These are phyloP conservation scores for Amyelois transitella DNA, from an alignment of 1,140 invertebrate genomes.

Conservation along the genomic window DNA sequence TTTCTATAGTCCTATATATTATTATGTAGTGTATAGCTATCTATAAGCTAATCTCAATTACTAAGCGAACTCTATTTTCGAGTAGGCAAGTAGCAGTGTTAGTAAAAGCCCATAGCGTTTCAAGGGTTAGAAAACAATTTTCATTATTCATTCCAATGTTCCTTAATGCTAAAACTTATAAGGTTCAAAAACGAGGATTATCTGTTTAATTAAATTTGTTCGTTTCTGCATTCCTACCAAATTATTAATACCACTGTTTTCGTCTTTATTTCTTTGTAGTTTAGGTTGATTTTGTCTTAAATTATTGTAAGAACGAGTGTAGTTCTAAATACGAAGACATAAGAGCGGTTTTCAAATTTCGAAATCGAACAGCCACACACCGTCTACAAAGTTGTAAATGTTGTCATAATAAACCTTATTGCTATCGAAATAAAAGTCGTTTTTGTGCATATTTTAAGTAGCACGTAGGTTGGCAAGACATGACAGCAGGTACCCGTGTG, in stretches of 20 bases:
- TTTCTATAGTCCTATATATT: no score
- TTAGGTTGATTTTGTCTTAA: background rate
- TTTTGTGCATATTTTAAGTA: conserved; percentile 7
- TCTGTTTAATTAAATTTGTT: background rate
- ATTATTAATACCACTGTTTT: conserved; percentile 7
- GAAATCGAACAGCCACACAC: background rate
- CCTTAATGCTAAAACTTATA: background rate
- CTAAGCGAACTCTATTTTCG: background rate
- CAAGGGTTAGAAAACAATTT: conserved; percentile 8
- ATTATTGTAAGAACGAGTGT: background rate
- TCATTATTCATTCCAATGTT: background rate
- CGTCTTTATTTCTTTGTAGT: background rate
- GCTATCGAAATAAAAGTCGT: conserved; percentile 9
- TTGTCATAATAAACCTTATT: conserved; percentile 4
- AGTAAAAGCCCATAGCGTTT: conserved; percentile 10
- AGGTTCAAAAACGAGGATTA: background rate
- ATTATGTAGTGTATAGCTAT: no score
- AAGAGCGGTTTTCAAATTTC: background rate
- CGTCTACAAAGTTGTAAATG: background rate
- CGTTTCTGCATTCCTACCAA: conserved; percentile 10
- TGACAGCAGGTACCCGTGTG: conserved; percentile 48
- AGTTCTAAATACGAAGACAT: background rate
- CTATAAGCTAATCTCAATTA: no score
- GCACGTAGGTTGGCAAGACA: conserved; percentile 20
- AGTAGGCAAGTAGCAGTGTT: background rate